Percentiles rank a stretch among this genome's conserved stretches.
phyloP scores from a whole-genome alignment of 1,140 invertebrate species.

The Lasioglossum baleicum region DNA sequence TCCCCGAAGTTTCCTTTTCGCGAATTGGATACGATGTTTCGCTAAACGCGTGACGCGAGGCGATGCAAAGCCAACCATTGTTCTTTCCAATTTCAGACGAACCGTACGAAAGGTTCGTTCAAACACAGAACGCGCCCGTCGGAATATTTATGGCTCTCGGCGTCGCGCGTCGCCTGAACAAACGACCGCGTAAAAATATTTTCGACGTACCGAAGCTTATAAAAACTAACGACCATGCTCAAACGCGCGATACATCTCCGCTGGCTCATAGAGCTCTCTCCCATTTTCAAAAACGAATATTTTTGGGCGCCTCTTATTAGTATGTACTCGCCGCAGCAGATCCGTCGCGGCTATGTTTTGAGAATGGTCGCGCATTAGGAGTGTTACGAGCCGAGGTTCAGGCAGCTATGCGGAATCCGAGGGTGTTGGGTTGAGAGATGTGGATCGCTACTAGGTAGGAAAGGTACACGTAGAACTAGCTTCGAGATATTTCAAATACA shows the following conservation, averaged over 20 bases:
- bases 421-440: no score
- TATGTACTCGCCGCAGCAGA: no score
- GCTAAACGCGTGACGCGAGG: slow-evolving; percentile 27
- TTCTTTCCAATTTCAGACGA: slow-evolving; percentile 26
- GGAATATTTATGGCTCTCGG: not conserved
- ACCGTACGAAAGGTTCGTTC: not conserved
- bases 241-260: not conserved
- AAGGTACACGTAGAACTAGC: no score
- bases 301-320: no score
- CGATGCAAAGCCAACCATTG: not conserved
- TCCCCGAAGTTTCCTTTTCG: not conserved
- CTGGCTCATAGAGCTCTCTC: not conserved
- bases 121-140: not conserved
- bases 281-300: not conserved
- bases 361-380: no score
- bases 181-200: not conserved
- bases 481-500: not conserved
- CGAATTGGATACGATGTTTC: slow-evolving; percentile 39
- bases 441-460: no score
- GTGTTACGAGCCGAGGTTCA: no score
- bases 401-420: no score
- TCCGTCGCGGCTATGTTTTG: no score
- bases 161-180: not conserved
- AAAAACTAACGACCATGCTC: not conserved
- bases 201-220: not conserved